Evolutionary conservation across 2,797 vertebrate genomes (phyloP), one percentile per base, ranked within the genome.

Genomic region (Amblyopsis hoosieri): DNA sequence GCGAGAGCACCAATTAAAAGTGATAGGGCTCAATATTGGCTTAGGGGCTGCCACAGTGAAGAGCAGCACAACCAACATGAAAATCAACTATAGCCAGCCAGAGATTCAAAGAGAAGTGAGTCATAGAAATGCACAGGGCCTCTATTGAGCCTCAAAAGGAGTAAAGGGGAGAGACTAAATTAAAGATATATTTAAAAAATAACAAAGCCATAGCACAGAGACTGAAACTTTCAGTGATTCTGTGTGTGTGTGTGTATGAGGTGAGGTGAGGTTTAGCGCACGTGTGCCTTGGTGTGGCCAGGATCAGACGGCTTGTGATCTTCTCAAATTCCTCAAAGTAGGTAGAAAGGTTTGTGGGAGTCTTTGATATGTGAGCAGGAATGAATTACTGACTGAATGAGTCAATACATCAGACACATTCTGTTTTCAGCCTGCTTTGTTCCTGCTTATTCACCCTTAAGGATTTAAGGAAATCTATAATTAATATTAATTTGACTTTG

Each of bases 1-100:
- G 76, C 73, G 48, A 87, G 77, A 73, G 77, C 47, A 75, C 88
- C 90, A 92, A 92, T 92, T 92, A 93, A 92, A 92, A 89, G 54
- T 83, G 89, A 88, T 84, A 80, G 80, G 88, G 85, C 90, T 92
- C 89, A 90, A 83, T 87, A 76, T 59, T 78, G 80, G 88, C 80
- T 91, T 89, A 88, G 62, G 71, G 80, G 71, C 76, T 82, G 85
- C 84, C 81, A 87, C 79, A 48, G 74, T 11, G 49, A 80, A 64
- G 55, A 76, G 79, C 62, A 81, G 82, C 74, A 79, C 77, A 73
- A 68, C 72, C 78, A 82, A 89, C 83, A 80, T 85, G 68, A 82
- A 89, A 90, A 89, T 87, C 86, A 82, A 82, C 80, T 54, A 3
- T 79, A 72, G 64, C 68, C 73, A 76, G 75, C 59, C 62, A 49